Conservation (phyloP, 2,113 vertebrate species). For the Xenopus tropicalis region UCB_Xtro_10.0 CM004443.2:163518501-163519000, state of each 20-base stretch:
- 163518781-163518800: conserved; percentile 7
- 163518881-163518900: too few species aligned
- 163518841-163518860: conserved; percentile 79
- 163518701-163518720: neutral
- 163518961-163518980: too few species aligned
- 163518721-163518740: accelerated
- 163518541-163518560: too few species aligned
- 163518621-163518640: neutral
- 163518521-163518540: neutral
- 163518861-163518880: conserved; percentile 54
- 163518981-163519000: too few species aligned
- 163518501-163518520: too few species aligned
- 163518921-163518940: too few species aligned
- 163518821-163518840: conserved; percentile 74
- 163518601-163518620: too few species aligned
- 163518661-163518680: conserved; percentile 19
- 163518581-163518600: neutral
- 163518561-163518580: too few species aligned
- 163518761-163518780: conserved; percentile 1
- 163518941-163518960: too few species aligned
- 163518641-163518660: neutral
- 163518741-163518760: accelerated
- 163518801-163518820: neutral
- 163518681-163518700: neutral
- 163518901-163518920: too few species aligned